Evolutionary conservation across 2,113 vertebrate species (phyloP).

Genomic region (Psophia crepitans): DNA sequence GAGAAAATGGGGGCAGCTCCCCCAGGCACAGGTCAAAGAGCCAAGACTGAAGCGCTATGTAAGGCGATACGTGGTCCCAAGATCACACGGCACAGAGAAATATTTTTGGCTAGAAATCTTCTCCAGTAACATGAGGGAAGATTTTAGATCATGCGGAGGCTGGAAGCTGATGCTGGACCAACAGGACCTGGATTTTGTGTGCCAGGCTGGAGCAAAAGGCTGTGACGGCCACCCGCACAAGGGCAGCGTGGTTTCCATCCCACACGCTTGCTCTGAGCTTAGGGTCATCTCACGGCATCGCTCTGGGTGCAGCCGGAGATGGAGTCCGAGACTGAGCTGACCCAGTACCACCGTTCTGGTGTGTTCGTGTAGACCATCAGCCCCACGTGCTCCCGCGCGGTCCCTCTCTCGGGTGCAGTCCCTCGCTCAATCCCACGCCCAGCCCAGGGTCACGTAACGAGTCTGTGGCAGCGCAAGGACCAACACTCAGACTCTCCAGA

Average conservation of each 20-base stretch:
- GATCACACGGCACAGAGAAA: background rate
- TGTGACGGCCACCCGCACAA: background rate
- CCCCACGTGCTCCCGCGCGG: accelerated
- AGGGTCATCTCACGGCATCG: background rate
- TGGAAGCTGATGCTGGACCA: background rate
- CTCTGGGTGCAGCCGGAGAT: background rate
- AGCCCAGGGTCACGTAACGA: background rate
- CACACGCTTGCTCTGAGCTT: background rate
- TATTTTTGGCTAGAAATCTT: background rate
- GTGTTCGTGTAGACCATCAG: background rate
- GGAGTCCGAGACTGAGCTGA: background rate
- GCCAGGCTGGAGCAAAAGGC: background rate
- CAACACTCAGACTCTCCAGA: background rate
- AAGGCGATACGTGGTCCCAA: background rate
- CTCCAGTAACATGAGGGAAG: background rate
- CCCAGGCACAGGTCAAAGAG: slow-evolving; percentile 17
- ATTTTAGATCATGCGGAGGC: background rate
- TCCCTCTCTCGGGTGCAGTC: background rate
- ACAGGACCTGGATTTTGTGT: background rate
- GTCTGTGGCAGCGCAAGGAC: background rate
- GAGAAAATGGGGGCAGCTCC: background rate
- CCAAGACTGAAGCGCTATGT: background rate
- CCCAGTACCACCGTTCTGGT: background rate
- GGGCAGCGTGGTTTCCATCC: background rate
- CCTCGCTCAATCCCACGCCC: background rate